Evolutionary conservation across 1,140 invertebrate genomes (phyloP).

Genomic region (Metopolophium dirhodum): DNA sequence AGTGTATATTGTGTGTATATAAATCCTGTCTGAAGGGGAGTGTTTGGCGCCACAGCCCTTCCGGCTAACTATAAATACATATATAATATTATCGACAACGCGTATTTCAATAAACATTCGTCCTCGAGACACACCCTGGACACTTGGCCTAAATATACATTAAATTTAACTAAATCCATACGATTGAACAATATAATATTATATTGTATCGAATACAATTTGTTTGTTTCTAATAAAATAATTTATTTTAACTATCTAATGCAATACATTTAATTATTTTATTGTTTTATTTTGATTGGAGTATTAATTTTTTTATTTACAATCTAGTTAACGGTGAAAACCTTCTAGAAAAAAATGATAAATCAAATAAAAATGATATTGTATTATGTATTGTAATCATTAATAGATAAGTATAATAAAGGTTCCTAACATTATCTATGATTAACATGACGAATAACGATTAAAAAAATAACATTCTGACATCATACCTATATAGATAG

Average conservation of each 20-base stretch:
- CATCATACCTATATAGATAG: too few relatives aligned
- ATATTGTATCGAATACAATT: neutral
- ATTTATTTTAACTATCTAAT: neutral
- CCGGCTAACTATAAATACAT: neutral
- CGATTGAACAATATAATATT: neutral
- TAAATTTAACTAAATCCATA: neutral
- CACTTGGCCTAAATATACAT: neutral
- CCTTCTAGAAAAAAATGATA: neutral
- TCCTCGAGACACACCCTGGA: constrained; percentile 9
- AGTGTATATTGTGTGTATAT: neutral
- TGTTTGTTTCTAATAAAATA: neutral
- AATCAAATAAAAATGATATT: neutral
- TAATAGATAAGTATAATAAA: neutral
- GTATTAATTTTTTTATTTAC: neutral
- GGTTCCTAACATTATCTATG: neutral
- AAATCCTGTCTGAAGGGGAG: neutral
- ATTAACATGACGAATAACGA: neutral
- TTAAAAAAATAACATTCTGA: neutral
- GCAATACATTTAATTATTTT: neutral
- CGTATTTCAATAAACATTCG: neutral
- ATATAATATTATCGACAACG: constrained; percentile 9
- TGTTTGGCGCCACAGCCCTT: constrained; percentile 49
- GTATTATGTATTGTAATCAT: neutral
- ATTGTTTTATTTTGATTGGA: neutral
- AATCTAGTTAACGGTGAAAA: neutral